Evolutionary conservation across 1,140 invertebrate genomes (phyloP).

Genomic region (Araneus ventricosus): DNA sequence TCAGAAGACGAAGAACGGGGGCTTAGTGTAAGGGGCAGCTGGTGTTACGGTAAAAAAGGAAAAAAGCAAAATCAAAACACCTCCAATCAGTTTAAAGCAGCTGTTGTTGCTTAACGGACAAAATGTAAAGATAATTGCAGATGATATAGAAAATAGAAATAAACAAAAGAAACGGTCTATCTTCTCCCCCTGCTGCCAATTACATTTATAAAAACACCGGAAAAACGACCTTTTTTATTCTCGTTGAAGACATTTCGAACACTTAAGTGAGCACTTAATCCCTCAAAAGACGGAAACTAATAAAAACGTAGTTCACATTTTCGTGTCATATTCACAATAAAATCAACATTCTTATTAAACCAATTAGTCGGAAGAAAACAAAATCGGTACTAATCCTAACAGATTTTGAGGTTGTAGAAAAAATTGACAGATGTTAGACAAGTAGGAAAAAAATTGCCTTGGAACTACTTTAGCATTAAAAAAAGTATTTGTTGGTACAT

Average conservation of each 20-base stretch:
- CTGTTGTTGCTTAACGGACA: conserved; percentile 64
- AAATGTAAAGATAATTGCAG: conserved; percentile 14
- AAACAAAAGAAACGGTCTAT: neutral
- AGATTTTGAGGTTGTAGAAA: neutral
- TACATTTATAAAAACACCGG: neutral
- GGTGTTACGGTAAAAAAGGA: conserved; percentile 50
- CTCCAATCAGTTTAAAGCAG: conserved; percentile 37
- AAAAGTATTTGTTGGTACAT: too few species aligned
- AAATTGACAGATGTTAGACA: neutral
- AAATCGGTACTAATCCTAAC: neutral
- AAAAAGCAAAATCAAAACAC: conserved; percentile 28
- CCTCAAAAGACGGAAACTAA: conserved; percentile 22
- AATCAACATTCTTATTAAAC: neutral
- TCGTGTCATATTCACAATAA: neutral
- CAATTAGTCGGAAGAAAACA: neutral
- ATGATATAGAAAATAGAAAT: conserved; percentile 30
- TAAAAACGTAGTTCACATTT: neutral
- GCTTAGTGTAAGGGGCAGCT: conserved; percentile 27
- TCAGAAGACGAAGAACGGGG: conserved; percentile 36
- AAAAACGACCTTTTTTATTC: conserved; percentile 19
- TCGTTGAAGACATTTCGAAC: conserved; percentile 6
- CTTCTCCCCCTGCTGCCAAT: neutral
- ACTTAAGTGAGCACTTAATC: conserved; percentile 14
- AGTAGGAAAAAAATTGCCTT: too few species aligned
- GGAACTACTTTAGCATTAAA: too few species aligned